Evolutionary conservation across 2,888 invertebrate species (phyloP).

Genomic region (Lysandra bellargus): DNA sequence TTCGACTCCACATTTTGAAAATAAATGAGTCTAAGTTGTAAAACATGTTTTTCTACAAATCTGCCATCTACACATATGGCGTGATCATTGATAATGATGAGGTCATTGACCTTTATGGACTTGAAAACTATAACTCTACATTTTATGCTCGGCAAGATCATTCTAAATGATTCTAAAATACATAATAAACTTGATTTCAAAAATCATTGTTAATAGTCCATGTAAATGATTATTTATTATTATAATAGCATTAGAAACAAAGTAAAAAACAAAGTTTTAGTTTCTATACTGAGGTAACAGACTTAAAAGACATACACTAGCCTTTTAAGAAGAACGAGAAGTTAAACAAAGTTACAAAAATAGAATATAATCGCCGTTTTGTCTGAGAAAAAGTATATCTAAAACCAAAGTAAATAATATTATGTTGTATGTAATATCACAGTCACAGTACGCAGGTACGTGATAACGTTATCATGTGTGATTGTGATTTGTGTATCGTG

Average conservation of each 20-base stretch:
- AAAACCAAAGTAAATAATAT: conserved; percentile 2
- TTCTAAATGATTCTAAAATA: background rate
- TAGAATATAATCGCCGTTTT: background rate
- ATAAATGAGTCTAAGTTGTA: background rate
- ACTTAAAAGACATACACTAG: background rate
- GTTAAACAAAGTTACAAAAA: background rate
- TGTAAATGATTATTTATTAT: background rate
- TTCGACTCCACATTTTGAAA: background rate
- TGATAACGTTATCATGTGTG: conserved; percentile 9
- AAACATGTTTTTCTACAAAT: background rate
- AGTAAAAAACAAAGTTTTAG: too few relatives aligned
- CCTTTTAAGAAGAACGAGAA: background rate
- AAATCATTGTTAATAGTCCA: too few relatives aligned
- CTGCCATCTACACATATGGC: background rate
- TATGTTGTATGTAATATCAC: background rate
- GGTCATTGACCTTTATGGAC: background rate
- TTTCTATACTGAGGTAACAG: background rate
- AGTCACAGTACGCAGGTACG: background rate
- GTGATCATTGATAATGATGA: background rate
- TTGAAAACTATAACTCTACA: background rate
- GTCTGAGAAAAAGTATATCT: background rate
- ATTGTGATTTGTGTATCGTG: background rate
- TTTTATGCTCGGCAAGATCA: too few relatives aligned
- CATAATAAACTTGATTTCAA: background rate
- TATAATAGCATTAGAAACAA: too few relatives aligned